Evolutionary conservation across 2,888 invertebrate species (phyloP), one percentile per base, ranked within the genome.

Genomic region (Drosophila diplacantha): DNA sequence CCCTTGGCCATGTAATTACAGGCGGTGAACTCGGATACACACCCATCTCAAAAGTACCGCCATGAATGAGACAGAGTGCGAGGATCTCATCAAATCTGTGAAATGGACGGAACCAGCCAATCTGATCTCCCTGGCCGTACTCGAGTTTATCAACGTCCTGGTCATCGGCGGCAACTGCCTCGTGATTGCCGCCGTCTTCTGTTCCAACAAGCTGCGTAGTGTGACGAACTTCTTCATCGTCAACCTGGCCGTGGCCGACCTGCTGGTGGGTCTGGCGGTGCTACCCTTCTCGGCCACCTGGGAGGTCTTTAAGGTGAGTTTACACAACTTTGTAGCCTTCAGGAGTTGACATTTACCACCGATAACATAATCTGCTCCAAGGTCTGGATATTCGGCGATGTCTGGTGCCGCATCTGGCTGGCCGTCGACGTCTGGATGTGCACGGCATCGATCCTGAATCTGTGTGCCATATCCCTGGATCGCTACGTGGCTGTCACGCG

Each of bases 401-500:
- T 96, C 43, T 97, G 98, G 96, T 99, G 98, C 89, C 94, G 95
- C 66, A 93, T 97, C 73, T 99, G 98, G 98, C 90, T 99, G 70
- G 98, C 98, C 0, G 93, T 98, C 59, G 99, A 99, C 89, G 98
- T 99, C 12, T 97, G 98, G 96, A 95, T 98, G 95, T 98, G 98
- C 90, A 99, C 99, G 0, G 97, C 98, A 0, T 97, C 97, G 79
- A 98, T 98, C 83, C 91, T 98, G 77, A 98, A 98, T 89, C 91
- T 98, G 56, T 97, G 97, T 87, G 98, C 96, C 81, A 98, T 98
- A 86, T 96, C 96, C 16, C 90, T 98, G 85, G 95, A 96, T 90
- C 92, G 98, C 88, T 99, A 98, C 90, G 94, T 99, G 81, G 99
- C 99, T 24, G 98, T 99, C 66, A 98, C 98, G 38, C 91, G 97